Evolutionary conservation across 2,888 invertebrate species (phyloP).

Genomic region (Chrysomela aeneicollis): DNA sequence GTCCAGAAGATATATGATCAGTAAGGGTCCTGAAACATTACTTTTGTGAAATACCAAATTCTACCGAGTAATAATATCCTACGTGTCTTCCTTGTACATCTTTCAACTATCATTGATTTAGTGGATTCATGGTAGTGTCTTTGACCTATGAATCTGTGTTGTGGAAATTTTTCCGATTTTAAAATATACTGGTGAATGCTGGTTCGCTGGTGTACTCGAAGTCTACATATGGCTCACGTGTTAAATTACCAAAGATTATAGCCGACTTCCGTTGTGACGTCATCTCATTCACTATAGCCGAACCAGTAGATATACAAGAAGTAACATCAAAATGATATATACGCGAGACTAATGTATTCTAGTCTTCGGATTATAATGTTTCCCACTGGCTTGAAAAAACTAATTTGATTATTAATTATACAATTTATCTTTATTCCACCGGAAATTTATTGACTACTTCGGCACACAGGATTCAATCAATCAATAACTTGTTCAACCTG

Average conservation of each 20-base stretch:
- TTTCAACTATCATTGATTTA: too few species aligned
- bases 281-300: slow-evolving; percentile 27
- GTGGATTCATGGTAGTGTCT: not conserved
- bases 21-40: too few species aligned
- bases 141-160: not conserved
- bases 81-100: too few species aligned
- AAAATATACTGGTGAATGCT: not conserved
- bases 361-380: not conserved
- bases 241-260: slow-evolving; percentile 41
- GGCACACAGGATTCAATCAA: slow-evolving; percentile 12
- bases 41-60: too few species aligned
- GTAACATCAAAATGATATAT: not conserved
- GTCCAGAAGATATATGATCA: too few species aligned
- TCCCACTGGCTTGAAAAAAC: not conserved
- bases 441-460: slow-evolving; percentile 14
- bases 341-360: not conserved
- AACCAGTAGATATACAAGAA: not conserved
- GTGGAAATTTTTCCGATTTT: not conserved
- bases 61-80: too few species aligned
- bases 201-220: not conserved
- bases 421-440: slow-evolving; percentile 13
- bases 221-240: slow-evolving; percentile 25
- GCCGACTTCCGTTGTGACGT: slow-evolving; percentile 47
- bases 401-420: slow-evolving; percentile 15
- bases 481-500: slow-evolving; percentile 1